phyloP scores from a whole-genome alignment of 2,888 invertebrate species.

The Drosophila diplacantha region DNA sequence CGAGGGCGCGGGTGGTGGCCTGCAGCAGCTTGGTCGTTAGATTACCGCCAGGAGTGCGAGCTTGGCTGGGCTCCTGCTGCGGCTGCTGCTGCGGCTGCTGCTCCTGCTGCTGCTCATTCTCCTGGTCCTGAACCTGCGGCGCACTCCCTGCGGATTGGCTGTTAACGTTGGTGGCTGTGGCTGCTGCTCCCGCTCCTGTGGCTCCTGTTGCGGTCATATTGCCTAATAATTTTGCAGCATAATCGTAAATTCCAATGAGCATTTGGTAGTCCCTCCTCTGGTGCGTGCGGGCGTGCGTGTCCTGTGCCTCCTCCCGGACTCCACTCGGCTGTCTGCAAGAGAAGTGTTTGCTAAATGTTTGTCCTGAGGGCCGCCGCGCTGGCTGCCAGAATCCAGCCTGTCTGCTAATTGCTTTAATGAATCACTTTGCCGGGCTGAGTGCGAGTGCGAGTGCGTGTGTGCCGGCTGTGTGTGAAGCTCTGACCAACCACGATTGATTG shows the following conservation, averaged over 20 bases:
- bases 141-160: constrained; percentile 37
- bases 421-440: constrained; percentile 38
- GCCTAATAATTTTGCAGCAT: constrained; percentile 70
- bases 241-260: constrained; percentile 69
- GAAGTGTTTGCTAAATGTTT: constrained; percentile 37
- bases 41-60: constrained; percentile 47
- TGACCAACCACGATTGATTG: constrained; percentile 26
- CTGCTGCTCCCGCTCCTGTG: constrained; percentile 40
- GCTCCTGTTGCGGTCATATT: constrained; percentile 60
- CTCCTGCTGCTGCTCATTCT: constrained; percentile 4
- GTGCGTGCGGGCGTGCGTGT: constrained; percentile 1
- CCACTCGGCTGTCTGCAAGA: constrained; percentile 45
- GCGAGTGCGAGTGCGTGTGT: constrained; percentile 8
- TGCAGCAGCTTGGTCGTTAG: constrained; percentile 54
- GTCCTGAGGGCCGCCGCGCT: constrained; percentile 10
- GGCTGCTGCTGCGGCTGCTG: constrained; percentile 6
- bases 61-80: background rate
- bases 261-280: constrained; percentile 43
- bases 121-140: constrained; percentile 21
- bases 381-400: background rate
- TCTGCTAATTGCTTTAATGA: constrained; percentile 54
- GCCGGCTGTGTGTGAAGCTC: constrained; percentile 24
- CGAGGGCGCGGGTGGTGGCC: constrained; percentile 53
- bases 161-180: constrained; percentile 47
- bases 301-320: background rate